These are phyloP conservation scores for Cinclus cinclus DNA, from an alignment of 2,113 vertebrate genomes.

Conservation along the genomic window DNA sequence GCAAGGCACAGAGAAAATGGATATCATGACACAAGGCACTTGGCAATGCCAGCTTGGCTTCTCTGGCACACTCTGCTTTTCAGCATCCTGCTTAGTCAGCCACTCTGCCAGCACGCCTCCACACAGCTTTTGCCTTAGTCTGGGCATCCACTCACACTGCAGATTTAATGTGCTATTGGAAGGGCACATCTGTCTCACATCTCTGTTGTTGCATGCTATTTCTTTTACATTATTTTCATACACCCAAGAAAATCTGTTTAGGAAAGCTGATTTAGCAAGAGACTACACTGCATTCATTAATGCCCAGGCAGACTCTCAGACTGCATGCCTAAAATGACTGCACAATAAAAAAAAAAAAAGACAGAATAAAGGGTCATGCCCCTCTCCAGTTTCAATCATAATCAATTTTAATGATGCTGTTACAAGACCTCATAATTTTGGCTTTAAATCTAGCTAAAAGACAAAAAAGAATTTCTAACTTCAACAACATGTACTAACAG, in stretches of 20 bases:
- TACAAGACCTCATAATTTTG: background rate
- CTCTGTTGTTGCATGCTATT: background rate
- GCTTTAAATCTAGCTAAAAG: background rate
- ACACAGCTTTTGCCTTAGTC: background rate
- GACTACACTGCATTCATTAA: background rate
- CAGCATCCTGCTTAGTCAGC: background rate
- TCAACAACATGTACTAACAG: background rate
- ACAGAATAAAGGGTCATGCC: background rate
- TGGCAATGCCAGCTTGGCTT: background rate
- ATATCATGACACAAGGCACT: background rate
- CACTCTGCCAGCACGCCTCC: background rate
- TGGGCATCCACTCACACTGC: background rate
- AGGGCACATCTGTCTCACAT: background rate
- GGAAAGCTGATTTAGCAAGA: background rate
- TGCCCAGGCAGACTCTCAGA: background rate
- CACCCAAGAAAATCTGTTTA: background rate
- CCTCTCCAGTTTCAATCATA: background rate
- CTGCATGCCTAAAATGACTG: background rate
- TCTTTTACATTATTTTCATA: background rate
- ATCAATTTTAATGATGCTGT: background rate
- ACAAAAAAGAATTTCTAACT: background rate
- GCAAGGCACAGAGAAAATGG: accelerated
- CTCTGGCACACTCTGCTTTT: background rate
- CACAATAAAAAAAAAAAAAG: background rate
- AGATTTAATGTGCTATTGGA: background rate